Base-by-base conservation (phyloP, 2,888 invertebrate species). In the Megaustenia siamemsis region DNA sequence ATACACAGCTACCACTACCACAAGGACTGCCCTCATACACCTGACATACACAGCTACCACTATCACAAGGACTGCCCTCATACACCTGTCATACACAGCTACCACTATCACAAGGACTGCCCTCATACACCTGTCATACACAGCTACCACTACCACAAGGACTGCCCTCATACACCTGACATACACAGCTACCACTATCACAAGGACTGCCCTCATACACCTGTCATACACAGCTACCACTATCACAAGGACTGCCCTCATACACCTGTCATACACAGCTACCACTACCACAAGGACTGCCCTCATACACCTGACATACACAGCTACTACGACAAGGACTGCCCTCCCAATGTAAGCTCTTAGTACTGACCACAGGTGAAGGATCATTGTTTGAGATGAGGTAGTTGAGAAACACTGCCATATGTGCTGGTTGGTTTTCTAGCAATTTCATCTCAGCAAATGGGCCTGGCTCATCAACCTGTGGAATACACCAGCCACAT, bases 401-500 rank as follows among this genome's bases (percentile, higher is more conserved):
- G 94, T 97, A 98, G 95, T 99, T 98, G 92, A 98, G 96, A 94
- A 99, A 97, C 83, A 99, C 98, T 85, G 98, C 98, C 90, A 98
- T 96, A 94, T 99, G 97, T 86, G 97, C 98, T 89, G 97, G 97
- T 86, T 97, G 96, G 92, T 97, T 97, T 95, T 96, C 96, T 82
- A 98, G 95, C 90, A 96, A 96, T 32, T 96, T 96, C 84, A 98
- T 95, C 89, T 96, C 96, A 92, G 97, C 97, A 94, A 99, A 99
- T 86, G 98, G 96, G 45, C 89, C 90, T 69, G 89, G 89, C 82
- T 92, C 90, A n/a, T 88, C 89, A 15, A 88, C 86, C 92, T 92
- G 88, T 0, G 71, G 76, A 77, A 40, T 21, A n/a, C n/a, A n/a
- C n/a, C n/a, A n/a, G n/a, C n/a, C 43, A 82, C 32, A 10, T 43